Evolutionary conservation across 1,140 invertebrate genomes (phyloP).

Genomic region (Papilio polyxenes): DNA sequence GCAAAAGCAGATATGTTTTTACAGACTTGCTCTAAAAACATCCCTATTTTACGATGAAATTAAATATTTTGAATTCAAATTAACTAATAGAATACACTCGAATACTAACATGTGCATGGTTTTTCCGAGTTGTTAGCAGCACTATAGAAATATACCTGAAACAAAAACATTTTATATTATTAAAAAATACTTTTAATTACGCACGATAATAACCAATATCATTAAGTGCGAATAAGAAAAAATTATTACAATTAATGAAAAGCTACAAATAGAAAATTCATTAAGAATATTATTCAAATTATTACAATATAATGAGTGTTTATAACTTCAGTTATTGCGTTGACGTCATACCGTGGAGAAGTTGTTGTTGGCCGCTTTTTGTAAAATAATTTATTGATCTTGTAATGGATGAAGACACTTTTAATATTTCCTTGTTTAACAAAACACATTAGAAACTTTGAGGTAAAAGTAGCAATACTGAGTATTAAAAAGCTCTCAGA

Average conservation of each 20-base stretch:
- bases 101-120: background rate
- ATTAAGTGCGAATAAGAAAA: too few relatives aligned
- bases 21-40: too few relatives aligned
- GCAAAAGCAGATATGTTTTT: background rate
- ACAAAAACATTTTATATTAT: background rate
- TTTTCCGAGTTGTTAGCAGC: background rate
- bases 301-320: background rate
- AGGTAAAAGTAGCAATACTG: background rate
- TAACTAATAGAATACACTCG: background rate
- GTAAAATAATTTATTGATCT: constrained; percentile 18
- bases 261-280: too few relatives aligned
- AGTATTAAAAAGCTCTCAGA: too few relatives aligned
- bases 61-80: background rate
- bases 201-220: too few relatives aligned
- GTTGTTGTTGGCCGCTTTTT: constrained; percentile 16
- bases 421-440: constrained; percentile 22
- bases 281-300: background rate
- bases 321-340: constrained; percentile 7
- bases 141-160: background rate
- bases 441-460: background rate
- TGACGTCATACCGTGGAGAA: background rate
- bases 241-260: too few relatives aligned
- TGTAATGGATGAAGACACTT: background rate
- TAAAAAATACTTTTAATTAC: background rate
- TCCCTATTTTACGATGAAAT: background rate